These are phyloP conservation scores for Caracal caracal DNA, from an alignment of 2,113 vertebrate species.

Conservation along the genomic window DNA sequence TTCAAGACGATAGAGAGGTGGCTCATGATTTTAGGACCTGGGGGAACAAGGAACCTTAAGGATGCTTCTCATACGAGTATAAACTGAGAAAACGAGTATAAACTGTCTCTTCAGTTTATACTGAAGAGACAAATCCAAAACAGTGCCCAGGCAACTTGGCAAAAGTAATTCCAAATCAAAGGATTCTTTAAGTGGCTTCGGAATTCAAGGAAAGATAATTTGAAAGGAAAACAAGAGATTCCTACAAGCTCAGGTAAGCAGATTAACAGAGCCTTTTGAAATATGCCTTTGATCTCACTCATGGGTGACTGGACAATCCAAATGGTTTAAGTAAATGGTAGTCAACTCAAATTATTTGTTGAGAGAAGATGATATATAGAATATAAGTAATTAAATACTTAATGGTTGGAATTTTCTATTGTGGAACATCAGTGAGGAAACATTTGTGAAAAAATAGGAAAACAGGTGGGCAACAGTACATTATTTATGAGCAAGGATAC, in stretches of 20 bases:
- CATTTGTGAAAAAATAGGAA: not conserved
- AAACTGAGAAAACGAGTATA: too few species aligned
- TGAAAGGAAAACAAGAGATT: not conserved
- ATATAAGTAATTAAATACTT: slow-evolving; percentile 9
- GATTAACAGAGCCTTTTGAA: not conserved
- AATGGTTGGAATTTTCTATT: not conserved
- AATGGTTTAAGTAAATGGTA: not conserved
- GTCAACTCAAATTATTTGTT: not conserved
- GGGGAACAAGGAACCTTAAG: not conserved
- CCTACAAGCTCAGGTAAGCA: not conserved
- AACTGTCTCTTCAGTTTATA: too few species aligned
- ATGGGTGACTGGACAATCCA: not conserved
- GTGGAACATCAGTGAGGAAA: not conserved
- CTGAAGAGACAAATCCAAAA: not conserved
- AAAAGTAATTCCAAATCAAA: not conserved
- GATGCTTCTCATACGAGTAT: not conserved
- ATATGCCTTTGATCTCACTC: not conserved
- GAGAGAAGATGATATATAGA: not conserved
- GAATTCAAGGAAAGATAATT: not conserved
- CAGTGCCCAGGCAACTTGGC: not conserved
- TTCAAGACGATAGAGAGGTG: not conserved
- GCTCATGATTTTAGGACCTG: not conserved
- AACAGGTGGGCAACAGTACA: not conserved
- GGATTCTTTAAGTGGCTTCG: not conserved
- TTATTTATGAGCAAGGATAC: not conserved